Evolutionary conservation across 1,140 invertebrate genomes (phyloP), one percentile per base, ranked within the genome.

Genomic region (Pemphigus obesinymphae): DNA sequence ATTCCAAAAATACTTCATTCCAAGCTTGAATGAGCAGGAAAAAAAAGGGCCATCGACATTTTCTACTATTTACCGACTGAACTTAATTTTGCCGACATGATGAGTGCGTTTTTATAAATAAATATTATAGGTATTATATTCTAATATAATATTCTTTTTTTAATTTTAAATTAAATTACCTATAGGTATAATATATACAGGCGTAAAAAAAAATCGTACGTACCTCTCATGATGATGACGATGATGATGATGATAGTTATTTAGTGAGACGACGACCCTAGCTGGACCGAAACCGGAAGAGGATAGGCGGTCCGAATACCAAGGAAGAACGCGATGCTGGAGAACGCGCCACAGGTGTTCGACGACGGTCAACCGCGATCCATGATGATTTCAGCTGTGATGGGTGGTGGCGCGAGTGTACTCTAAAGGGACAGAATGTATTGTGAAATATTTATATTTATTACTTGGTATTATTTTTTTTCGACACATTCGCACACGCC

Each of bases 321-420:
- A n/a, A n/a, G n/a, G n/a, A n/a, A n/a, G n/a, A 53, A 61, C 58
- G 29, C 15, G 29, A 58, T 23, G n/a, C 23, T 58, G 53, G 11
- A 58, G 26, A 61, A 61, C 61, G 61, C 31, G 61, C 61, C 61
- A 66, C 61, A 66, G 61, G 61, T 66, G 61, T 29, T 66, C 61
- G 61, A 66, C 61, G 58, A 34, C 63, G 63, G 31, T 13, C 48
- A 50, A 17, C n/a, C n/a, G n/a, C 48, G 48, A 15, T 50, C 48
- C 48, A 50, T 50, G 43, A 50, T 15, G 48, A 50, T n/a, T 15
- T 4, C 48, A 20, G 2, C 48, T 4, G 48, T 4, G 43, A 11
- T 11, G 10, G 13, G 10, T 13, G 8, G 43, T 45, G 8, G 10
- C 43, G 43, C 43, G 3, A n/a, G 43, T 45, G 43, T 45, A 45